phyloP scores from a whole-genome alignment of 2,113 vertebrate species.

The Apistogramma diplotaenia region DNA sequence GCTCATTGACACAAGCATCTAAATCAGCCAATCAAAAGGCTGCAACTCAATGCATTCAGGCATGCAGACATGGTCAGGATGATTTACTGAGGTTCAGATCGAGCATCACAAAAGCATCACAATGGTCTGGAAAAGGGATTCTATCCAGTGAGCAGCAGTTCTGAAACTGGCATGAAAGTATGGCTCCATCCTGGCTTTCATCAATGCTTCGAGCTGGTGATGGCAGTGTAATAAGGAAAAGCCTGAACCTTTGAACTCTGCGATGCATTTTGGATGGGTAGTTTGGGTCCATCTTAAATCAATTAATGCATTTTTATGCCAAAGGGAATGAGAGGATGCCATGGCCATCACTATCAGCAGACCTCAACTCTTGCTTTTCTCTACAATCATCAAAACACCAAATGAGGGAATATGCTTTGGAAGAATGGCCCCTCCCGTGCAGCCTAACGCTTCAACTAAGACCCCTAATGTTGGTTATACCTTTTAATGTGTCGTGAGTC shows the following conservation, averaged over 20 bases:
- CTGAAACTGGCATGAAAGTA: neutral
- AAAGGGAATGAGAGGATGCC: neutral
- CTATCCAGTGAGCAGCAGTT: too few relatives aligned
- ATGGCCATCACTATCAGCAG: neutral
- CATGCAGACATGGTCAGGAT: neutral
- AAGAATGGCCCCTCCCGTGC: neutral
- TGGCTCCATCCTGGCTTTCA: neutral
- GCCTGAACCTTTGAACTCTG: neutral
- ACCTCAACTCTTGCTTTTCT: neutral
- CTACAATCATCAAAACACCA: neutral
- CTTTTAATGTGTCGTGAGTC: neutral
- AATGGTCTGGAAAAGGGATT: too few relatives aligned
- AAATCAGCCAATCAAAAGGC: neutral
- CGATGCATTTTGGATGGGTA: neutral
- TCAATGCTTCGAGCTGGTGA: neutral
- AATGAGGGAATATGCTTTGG: neutral
- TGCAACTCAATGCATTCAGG: neutral
- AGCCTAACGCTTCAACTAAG: neutral
- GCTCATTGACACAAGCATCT: neutral
- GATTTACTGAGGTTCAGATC: neutral
- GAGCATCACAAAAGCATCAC: neutral
- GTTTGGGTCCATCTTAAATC: neutral
- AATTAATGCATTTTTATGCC: neutral
- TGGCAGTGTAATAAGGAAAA: neutral
- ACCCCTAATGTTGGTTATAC: neutral